Evolutionary conservation across 2,888 invertebrate genomes (phyloP).

Genomic region (Melanchra persicariae): DNA sequence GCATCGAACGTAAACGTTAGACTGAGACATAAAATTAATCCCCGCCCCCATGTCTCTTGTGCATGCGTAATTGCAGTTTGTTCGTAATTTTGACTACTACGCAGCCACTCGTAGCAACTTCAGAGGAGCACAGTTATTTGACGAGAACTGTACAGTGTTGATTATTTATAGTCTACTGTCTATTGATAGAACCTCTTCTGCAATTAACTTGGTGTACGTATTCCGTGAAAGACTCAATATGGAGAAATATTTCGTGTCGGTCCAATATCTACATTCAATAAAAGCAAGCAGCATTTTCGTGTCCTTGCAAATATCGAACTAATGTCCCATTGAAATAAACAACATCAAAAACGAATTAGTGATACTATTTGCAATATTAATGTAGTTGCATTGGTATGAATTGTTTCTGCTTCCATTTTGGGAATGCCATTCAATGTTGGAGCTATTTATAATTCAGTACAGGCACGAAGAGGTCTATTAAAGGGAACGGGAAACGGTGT

Average conservation of each 20-base stretch:
- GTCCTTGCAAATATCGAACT: conserved; percentile 26
- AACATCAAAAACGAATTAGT: conserved; percentile 46
- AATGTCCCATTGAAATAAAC: conserved; percentile 33
- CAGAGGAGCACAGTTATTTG: too few relatives aligned
- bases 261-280: neutral
- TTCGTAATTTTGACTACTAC: too few relatives aligned
- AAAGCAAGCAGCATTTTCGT: neutral
- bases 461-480: conserved; percentile 21
- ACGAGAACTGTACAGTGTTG: too few relatives aligned
- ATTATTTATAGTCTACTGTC: too few relatives aligned
- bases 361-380: conserved; percentile 35
- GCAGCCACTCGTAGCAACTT: too few relatives aligned
- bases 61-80: too few relatives aligned
- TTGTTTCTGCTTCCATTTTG: conserved; percentile 14
- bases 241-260: neutral
- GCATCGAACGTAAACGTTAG: too few relatives aligned
- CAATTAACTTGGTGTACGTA: too few relatives aligned
- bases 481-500: conserved; percentile 36
- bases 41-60: too few relatives aligned
- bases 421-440: conserved; percentile 28
- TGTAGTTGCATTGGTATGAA: conserved; percentile 28
- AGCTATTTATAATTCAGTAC: conserved; percentile 53
- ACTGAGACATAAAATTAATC: too few relatives aligned
- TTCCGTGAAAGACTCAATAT: too few relatives aligned
- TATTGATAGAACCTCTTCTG: too few relatives aligned